Evolutionary conservation across 2,113 vertebrate species (phyloP).

Genomic region (Euleptes europaea): DNA sequence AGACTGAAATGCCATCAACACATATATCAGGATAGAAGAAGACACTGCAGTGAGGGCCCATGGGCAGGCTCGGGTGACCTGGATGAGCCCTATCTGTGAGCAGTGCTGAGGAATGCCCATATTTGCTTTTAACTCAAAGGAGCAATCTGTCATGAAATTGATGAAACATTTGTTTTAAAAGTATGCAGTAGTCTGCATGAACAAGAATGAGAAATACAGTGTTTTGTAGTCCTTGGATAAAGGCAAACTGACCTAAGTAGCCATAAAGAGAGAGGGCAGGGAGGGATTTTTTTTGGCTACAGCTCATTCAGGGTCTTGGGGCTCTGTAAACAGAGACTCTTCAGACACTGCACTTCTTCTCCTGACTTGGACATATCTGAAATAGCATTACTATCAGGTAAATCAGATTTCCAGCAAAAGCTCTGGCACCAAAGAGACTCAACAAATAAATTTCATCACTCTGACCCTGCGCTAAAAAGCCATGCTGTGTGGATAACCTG

Average conservation of each 20-base stretch:
- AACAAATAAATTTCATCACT: constrained; percentile 84
- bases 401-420: constrained; percentile 79
- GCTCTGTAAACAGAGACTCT: constrained; percentile 52
- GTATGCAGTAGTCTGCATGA: neutral
- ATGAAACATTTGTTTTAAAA: neutral
- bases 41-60: neutral
- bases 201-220: neutral
- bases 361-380: constrained; percentile 72
- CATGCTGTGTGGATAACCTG: constrained; percentile 76
- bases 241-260: constrained; percentile 27
- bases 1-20: neutral
- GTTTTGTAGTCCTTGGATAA: constrained; percentile 10
- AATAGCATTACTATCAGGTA: constrained; percentile 80
- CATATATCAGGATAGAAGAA: neutral
- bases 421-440: constrained; percentile 79
- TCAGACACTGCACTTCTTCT: constrained; percentile 60
- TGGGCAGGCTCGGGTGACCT: too few species aligned
- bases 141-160: neutral
- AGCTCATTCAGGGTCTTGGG: constrained; percentile 24
- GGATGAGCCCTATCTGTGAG: neutral
- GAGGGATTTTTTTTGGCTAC: neutral
- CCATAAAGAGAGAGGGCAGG: constrained; percentile 10
- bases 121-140: neutral
- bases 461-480: constrained; percentile 78
- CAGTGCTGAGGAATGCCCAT: neutral